Conservation (phyloP, 2,888 invertebrate species). For the Heteropelma amictum region DNA sequence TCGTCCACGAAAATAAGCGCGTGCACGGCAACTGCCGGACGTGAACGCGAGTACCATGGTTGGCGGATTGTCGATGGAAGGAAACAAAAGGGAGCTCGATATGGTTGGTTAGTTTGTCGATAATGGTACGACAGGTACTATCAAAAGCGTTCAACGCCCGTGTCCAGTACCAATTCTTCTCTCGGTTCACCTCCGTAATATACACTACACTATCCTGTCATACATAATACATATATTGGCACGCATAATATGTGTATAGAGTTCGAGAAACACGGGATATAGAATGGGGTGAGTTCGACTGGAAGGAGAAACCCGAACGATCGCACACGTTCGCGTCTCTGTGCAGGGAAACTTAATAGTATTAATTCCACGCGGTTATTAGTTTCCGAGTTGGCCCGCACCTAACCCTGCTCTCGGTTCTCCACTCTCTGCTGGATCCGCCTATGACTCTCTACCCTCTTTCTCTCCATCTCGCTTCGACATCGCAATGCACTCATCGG, state of each 20-base stretch:
- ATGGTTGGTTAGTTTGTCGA: conserved; percentile 54
- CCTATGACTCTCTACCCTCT: not conserved
- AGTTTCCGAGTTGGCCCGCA: conserved; percentile 55
- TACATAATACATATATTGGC: conserved; percentile 37
- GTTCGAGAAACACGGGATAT: conserved; percentile 27
- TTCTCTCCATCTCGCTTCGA: not conserved
- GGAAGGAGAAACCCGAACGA: conserved; percentile 7
- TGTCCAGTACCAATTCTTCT: conserved; percentile 48
- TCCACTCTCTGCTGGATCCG: not conserved
- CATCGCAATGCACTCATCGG: conserved; percentile 38
- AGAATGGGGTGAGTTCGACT: conserved; percentile 4
- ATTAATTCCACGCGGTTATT: conserved; percentile 63
- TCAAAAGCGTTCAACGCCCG: conserved; percentile 40
- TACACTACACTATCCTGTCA: conserved; percentile 37
- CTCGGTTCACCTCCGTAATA: conserved; percentile 48
- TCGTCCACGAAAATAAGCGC: conserved; percentile 16
- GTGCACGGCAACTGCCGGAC: not conserved
- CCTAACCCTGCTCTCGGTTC: conserved; percentile 33
- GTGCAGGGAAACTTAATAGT: conserved; percentile 59
- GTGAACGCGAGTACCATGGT: conserved; percentile 7
- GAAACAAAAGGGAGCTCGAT: conserved; percentile 50
- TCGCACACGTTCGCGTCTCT: conserved; percentile 47
- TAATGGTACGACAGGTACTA: conserved; percentile 50
- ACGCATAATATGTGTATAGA: not conserved
- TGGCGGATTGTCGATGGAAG: conserved; percentile 29